Conservation (phyloP, 2,113 vertebrate genomes). For the Poicephalus meyeri region DNA sequence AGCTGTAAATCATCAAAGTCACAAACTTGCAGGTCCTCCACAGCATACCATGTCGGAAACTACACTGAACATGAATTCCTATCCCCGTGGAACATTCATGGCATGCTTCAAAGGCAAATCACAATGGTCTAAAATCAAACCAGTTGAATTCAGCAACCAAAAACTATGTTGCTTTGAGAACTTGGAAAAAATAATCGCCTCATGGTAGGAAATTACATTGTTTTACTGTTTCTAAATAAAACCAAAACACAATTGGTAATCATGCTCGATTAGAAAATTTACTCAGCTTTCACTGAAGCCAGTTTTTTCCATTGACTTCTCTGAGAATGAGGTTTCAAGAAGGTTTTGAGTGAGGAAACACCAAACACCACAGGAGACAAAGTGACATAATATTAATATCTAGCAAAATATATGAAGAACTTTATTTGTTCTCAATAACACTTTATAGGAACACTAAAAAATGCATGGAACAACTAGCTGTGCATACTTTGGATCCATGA, state of each 20-base stretch:
- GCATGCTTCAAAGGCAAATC: neutral
- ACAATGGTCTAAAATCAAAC: neutral
- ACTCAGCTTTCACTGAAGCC: neutral
- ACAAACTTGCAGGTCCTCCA: neutral
- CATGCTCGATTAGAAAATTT: neutral
- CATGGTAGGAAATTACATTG: neutral
- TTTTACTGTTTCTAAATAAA: neutral
- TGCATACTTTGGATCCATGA: neutral
- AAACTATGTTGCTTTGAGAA: neutral
- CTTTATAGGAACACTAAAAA: neutral
- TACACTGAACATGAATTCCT: neutral
- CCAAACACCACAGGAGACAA: conserved; percentile 1
- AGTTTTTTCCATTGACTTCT: neutral
- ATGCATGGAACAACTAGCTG: neutral
- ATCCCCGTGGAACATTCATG: neutral
- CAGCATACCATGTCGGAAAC: neutral
- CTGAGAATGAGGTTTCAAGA: neutral
- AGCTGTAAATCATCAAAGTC: neutral
- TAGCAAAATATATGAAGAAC: neutral
- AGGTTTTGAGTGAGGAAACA: neutral
- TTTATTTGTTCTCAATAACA: conserved; percentile 18
- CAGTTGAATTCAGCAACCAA: neutral
- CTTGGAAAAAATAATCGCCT: neutral
- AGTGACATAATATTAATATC: neutral
- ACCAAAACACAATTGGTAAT: neutral